Conservation (phyloP, 2,888 invertebrate species). For the Drosophila maculinotata region DNA sequence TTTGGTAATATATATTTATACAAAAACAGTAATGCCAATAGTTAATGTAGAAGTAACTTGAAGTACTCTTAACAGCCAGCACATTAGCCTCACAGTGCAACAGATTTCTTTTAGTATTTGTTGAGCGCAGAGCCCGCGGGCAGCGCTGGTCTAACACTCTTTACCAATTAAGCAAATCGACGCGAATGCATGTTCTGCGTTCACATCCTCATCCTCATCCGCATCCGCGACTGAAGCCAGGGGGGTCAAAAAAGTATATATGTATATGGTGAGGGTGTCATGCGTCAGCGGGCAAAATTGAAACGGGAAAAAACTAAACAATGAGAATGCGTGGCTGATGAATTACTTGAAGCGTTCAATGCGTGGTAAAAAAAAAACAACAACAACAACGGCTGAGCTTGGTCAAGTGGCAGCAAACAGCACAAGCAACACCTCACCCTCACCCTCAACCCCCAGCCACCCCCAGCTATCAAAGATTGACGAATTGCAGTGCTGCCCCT, state of each 20-base stretch:
- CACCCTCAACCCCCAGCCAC: neutral
- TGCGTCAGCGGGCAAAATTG: conserved; percentile 64
- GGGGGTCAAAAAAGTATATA: neutral
- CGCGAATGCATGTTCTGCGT: conserved; percentile 59
- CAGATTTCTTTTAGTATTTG: neutral
- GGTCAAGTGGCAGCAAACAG: conserved; percentile 62
- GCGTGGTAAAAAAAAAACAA: conserved; percentile 8
- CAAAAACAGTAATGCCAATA: too few species aligned
- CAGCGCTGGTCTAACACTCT: conserved; percentile 29
- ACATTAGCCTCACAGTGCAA: neutral
- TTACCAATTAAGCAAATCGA: conserved; percentile 73
- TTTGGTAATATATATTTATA: too few species aligned
- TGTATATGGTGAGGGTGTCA: conserved; percentile 63
- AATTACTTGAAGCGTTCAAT: conserved; percentile 59
- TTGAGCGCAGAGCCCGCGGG: neutral
- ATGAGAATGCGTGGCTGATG: conserved; percentile 76
- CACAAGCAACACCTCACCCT: conserved; percentile 8
- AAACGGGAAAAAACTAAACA: conserved; percentile 48
- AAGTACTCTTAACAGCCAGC: neutral
- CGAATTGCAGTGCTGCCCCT: conserved; percentile 71
- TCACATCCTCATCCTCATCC: conserved; percentile 42
- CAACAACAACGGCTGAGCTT: conserved; percentile 11
- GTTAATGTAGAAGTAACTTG: too few species aligned
- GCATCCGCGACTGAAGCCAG: conserved; percentile 29
- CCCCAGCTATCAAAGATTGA: conserved; percentile 37